Conservation (phyloP, 2,797 vertebrate genomes). For the Numenius phaeopus region DNA sequence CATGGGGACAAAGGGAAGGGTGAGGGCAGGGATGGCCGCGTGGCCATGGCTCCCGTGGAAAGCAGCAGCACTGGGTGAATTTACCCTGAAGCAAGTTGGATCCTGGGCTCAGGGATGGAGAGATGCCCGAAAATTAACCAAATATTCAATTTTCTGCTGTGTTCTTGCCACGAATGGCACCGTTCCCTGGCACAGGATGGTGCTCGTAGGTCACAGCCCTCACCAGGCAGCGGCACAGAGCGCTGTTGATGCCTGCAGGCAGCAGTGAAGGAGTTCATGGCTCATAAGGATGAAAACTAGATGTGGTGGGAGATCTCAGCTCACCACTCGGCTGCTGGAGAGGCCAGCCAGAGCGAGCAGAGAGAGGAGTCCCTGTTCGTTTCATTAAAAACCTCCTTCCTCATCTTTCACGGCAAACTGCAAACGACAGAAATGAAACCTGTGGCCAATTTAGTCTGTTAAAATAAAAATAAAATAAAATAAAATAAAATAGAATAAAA, state of each 20-base stretch:
- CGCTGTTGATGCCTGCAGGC: neutral
- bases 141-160: neutral
- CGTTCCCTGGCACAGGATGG: neutral
- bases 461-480: neutral
- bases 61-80: neutral
- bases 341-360: neutral
- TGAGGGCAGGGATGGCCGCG: neutral
- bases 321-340: neutral
- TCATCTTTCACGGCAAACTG: neutral
- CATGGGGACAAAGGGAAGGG: neutral
- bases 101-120: neutral
- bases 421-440: neutral
- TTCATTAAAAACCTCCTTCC: neutral
- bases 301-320: neutral
- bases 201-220: neutral
- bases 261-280: rapidly evolving
- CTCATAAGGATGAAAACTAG: neutral
- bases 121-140: rapidly evolving
- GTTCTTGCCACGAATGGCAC: rapidly evolving
- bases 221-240: neutral
- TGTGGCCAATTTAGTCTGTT: neutral
- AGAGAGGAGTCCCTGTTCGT: rapidly evolving
- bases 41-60: rapidly evolving
- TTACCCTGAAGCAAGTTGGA: rapidly evolving
- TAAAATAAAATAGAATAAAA: neutral